Conservation (phyloP, 2,113 vertebrate genomes). For the Psammodynastes pulverulentus region DNA sequence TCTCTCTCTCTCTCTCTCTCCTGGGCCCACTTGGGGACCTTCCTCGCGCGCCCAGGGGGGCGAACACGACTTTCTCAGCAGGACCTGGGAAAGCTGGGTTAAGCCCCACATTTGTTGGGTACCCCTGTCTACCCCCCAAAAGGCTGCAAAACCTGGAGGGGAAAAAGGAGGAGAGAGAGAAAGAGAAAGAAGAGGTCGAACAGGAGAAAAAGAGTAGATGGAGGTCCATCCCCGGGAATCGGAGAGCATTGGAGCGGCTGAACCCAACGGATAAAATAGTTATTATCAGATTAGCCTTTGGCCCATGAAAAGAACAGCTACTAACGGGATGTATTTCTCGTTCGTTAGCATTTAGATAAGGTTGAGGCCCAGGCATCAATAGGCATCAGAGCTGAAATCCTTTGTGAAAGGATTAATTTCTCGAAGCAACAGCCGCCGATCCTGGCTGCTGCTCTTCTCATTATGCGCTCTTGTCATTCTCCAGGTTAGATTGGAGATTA, state of each 20-base stretch:
- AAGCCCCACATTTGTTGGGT: too few relatives aligned
- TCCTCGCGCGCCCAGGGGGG: background rate
- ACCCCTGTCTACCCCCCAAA: too few relatives aligned
- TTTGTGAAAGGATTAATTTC: slow-evolving; percentile 77
- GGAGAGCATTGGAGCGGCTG: background rate
- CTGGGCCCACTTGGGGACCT: background rate
- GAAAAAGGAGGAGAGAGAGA: background rate
- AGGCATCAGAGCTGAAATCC: slow-evolving; percentile 81
- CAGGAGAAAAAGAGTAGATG: background rate
- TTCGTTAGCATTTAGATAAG: slow-evolving; percentile 99
- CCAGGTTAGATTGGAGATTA: slow-evolving; percentile 97
- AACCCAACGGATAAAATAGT: slow-evolving; percentile 64
- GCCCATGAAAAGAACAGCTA: slow-evolving; percentile 73
- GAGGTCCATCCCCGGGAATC: background rate
- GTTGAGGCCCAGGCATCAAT: slow-evolving; percentile 81
- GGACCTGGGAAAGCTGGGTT: background rate
- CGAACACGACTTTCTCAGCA: background rate
- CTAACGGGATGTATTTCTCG: slow-evolving; percentile 44
- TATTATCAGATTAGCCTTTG: slow-evolving; percentile 77
- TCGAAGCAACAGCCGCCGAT: slow-evolving; percentile 83
- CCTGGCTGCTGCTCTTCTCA: slow-evolving; percentile 86
- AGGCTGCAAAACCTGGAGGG: background rate
- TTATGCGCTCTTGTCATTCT: slow-evolving; percentile 91
- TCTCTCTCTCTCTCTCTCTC: too few relatives aligned
- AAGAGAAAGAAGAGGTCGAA: background rate